Percentiles rank a stretch among this genome's conserved stretches.
Evolutionary conservation across 2,888 invertebrate species (phyloP).

Genomic region (Eurytoma californica): DNA sequence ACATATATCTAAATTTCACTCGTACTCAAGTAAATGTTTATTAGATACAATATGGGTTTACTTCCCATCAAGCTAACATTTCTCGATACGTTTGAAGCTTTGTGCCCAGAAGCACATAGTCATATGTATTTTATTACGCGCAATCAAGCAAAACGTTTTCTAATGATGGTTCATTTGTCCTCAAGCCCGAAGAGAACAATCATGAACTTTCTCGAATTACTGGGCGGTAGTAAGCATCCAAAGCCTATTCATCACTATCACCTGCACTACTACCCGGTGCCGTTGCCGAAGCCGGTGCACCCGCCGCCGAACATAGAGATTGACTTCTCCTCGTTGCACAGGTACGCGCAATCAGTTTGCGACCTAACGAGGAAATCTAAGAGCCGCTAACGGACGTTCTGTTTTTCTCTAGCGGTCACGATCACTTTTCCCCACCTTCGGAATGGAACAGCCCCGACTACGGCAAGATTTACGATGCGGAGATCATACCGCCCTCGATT

Average conservation of each 20-base stretch:
- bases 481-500: neutral
- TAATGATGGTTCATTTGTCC: neutral
- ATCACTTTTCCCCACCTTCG: conserved; percentile 58
- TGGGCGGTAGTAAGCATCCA: conserved; percentile 41
- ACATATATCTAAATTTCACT: no score
- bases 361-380: neutral
- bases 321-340: conserved; percentile 48
- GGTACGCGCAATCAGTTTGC: conserved; percentile 1
- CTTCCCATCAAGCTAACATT: no score
- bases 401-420: conserved; percentile 19
- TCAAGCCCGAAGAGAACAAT: conserved; percentile 42
- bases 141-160: neutral
- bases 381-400: neutral
- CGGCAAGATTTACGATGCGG: conserved; percentile 43
- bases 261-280: conserved; percentile 66
- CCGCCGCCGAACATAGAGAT: conserved; percentile 49
- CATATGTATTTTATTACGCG: no score
- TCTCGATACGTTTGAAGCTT: no score
- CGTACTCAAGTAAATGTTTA: no score
- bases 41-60: no score
- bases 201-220: conserved; percentile 45
- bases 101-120: no score
- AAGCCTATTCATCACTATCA: conserved; percentile 64
- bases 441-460: conserved; percentile 64
- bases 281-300: conserved; percentile 55